Evolutionary conservation across 2,113 vertebrate species (phyloP).

Genomic region (Callionymus lyra): DNA sequence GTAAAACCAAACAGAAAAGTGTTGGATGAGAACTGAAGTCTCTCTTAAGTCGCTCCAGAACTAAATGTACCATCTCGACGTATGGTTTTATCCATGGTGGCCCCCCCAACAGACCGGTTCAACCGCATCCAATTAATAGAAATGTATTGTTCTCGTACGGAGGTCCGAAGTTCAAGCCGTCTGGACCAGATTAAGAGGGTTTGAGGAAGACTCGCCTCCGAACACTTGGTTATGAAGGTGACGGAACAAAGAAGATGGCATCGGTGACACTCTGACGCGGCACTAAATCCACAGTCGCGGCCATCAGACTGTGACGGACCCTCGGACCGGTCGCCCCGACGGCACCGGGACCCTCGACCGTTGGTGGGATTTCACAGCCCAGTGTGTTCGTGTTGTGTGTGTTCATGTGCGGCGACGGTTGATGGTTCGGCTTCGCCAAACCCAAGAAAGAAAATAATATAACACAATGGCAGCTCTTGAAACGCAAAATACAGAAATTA

Average conservation of each 20-base stretch:
- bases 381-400: conserved; percentile 9
- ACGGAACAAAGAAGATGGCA: conserved; percentile 8
- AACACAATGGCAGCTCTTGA: no score
- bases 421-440: conserved; percentile 30
- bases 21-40: no score
- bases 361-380: conserved; percentile 15
- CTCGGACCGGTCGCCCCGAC: conserved; percentile 39
- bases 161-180: conserved; percentile 21
- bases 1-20: no score
- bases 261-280: conserved; percentile 20
- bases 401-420: no score
- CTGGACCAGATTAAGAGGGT: conserved; percentile 8
- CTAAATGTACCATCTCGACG: not conserved
- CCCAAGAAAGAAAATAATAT: conserved; percentile 20
- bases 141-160: conserved; percentile 28
- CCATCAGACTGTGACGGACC: conserved; percentile 57
- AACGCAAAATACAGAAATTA: no score
- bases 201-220: not conserved
- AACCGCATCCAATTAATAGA: conserved; percentile 40
- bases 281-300: conserved; percentile 17
- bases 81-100: conserved; percentile 4
- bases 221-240: conserved; percentile 8
- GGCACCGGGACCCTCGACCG: conserved; percentile 15
- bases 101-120: conserved; percentile 4
- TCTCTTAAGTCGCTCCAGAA: no score